Evolutionary conservation across 2,113 vertebrate genomes (phyloP).

Genomic region (Cyphomyrus plagiostoma): DNA sequence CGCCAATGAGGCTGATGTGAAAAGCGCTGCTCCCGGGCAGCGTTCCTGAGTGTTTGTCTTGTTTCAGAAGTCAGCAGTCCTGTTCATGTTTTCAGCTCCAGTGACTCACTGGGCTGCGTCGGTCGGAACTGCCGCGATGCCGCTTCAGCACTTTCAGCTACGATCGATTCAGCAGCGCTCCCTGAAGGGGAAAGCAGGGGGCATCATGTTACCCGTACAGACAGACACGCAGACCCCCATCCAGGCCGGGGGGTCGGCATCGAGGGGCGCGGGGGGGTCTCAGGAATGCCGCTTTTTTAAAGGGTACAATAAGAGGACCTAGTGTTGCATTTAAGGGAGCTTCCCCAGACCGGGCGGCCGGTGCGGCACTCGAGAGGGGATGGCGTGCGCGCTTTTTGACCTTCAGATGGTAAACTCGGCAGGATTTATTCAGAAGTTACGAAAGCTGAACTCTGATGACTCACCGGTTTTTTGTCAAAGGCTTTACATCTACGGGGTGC

Average conservation of each 20-base stretch:
- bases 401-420: conserved; percentile 45
- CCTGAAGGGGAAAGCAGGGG: conserved; percentile 58
- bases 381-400: conserved; percentile 28
- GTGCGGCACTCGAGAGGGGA: background rate
- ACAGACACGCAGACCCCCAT: conserved; percentile 5
- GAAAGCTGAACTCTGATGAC: conserved; percentile 45
- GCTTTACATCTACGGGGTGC: conserved; percentile 25
- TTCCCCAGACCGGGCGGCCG: background rate
- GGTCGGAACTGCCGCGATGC: conserved; percentile 49
- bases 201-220: conserved; percentile 35
- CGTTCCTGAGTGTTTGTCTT: conserved; percentile 45
- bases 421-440: conserved; percentile 32
- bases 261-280: background rate
- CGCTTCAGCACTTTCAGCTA: conserved; percentile 66
- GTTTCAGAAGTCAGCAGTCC: conserved; percentile 67
- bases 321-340: background rate
- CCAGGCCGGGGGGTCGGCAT: background rate
- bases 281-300: background rate
- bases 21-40: conserved; percentile 21
- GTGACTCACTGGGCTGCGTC: conserved; percentile 53
- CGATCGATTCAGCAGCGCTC: conserved; percentile 66
- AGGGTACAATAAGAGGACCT: background rate
- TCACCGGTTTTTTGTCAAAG: conserved; percentile 38
- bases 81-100: conserved; percentile 67
- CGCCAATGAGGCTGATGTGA: background rate